Evolutionary conservation across 2,113 vertebrate genomes (phyloP).

Genomic region (Micromys minutus): DNA sequence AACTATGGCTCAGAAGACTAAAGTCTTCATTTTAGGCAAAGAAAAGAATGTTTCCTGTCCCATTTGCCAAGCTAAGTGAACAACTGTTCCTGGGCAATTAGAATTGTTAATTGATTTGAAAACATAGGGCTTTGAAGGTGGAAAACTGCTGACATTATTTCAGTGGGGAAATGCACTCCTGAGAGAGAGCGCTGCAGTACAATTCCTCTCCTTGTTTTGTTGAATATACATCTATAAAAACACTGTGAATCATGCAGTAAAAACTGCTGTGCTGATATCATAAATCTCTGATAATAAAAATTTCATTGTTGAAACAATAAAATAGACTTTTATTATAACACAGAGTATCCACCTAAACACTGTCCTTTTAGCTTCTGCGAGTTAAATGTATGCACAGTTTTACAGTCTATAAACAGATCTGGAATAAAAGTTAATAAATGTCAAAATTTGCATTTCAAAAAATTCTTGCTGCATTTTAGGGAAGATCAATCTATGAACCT

Average conservation of each 20-base stretch:
- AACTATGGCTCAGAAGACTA: constrained; percentile 88
- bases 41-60: constrained; percentile 97
- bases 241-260: constrained; percentile 96
- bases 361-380: constrained; percentile 99
- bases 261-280: constrained; percentile 97
- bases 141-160: constrained; percentile 99
- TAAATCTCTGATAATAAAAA: constrained; percentile 99
- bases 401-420: constrained; percentile 99
- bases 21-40: constrained; percentile 92
- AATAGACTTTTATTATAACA: constrained; percentile 98
- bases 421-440: constrained; percentile 99
- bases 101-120: constrained; percentile 99
- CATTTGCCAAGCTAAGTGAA: constrained; percentile 98
- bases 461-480: constrained; percentile 97
- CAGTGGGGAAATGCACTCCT: constrained; percentile 95
- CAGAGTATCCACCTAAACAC: constrained; percentile 99
- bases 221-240: constrained; percentile 97
- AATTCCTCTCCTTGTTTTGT: constrained; percentile 96
- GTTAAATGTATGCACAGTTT: constrained; percentile 99
- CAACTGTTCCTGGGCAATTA: constrained; percentile 99
- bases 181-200: constrained; percentile 92
- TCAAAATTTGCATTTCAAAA: constrained; percentile 99
- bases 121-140: constrained; percentile 99
- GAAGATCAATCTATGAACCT: constrained; percentile 99
- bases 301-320: constrained; percentile 99